These are phyloP conservation scores for Falcaria lacertinaria DNA, from an alignment of 2,888 invertebrate species.

Conservation along the genomic window DNA sequence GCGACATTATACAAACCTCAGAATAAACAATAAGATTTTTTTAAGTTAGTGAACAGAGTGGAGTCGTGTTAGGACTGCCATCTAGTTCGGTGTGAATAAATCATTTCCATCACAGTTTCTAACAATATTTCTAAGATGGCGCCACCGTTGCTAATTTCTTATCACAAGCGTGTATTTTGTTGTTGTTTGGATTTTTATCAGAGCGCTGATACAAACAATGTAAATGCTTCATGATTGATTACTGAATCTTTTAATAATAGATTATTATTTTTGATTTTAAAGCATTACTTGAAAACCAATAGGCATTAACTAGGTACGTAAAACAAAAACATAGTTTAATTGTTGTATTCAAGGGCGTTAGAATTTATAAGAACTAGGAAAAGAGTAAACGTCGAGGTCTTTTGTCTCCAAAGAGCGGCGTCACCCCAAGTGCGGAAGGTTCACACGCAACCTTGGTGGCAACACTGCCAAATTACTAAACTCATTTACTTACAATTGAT, in stretches of 20 bases:
- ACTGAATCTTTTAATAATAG: too few species aligned
- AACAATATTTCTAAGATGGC: constrained; percentile 34
- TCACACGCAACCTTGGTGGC: constrained; percentile 42
- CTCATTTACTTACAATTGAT: too few species aligned
- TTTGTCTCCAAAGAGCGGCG: constrained; percentile 55
- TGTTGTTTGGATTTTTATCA: too few species aligned
- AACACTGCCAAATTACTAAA: too few species aligned
- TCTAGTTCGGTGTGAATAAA: constrained; percentile 27
- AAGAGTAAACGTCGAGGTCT: constrained; percentile 57
- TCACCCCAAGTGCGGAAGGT: constrained; percentile 64
- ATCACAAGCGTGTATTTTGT: background rate
- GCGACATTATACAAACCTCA: too few species aligned
- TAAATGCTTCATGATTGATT: too few species aligned
- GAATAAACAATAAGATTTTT: too few species aligned
- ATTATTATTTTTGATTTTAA: too few species aligned
- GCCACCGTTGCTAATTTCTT: constrained; percentile 17
- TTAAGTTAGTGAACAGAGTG: too few species aligned
- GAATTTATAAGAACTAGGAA: constrained; percentile 67
- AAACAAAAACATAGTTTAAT: constrained; percentile 12
- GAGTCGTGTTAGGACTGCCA: constrained; percentile 36
- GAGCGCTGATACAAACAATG: too few species aligned
- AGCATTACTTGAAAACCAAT: too few species aligned
- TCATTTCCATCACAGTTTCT: constrained; percentile 16
- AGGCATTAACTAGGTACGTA: background rate
- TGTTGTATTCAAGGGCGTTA: constrained; percentile 57